Evolutionary conservation across 2,113 vertebrate species (phyloP), one percentile per base, ranked within the genome.

Genomic region (Mastomys natalensis): DNA sequence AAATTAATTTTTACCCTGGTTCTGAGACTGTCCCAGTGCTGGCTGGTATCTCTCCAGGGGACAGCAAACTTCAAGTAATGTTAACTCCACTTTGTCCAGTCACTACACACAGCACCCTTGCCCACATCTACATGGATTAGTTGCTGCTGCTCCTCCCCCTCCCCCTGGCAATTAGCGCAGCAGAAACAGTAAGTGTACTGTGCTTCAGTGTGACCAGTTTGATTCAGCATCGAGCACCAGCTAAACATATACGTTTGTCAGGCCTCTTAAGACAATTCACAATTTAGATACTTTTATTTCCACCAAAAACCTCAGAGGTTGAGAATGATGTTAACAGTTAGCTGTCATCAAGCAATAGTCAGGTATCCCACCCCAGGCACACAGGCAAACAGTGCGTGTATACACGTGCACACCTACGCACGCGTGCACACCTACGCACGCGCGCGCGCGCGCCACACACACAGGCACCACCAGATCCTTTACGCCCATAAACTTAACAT

Each of bases 171-270:
- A 96, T 97, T 96, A 98, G 97, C 74, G 96, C 92, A 87, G 8
- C 96, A 93, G 97, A 97, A 97, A 98, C 95, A 96, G 0, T 97
- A 89, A 97, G 96, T 98, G 96, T 45, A 66, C 80, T 66, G 76
- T 31, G 92, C 45, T 66, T 93, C 60, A 31, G 0, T 0, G 66
- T 89, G 98, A 98, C 98, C 98, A 98, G 98, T 98, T 98, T 98
- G 98, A 98, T 98, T 98, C 98, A 94, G 81, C 97, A 98, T 97
- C 98, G 98, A 98, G 95, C 17, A 97, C 97, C 97, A 98, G 5
- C 31, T 8, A 4, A 1, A 48, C 89, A 9, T 3, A 43, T 5
- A 43, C 90, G 0, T 53, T 91, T 76, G 60, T 90, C 62, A 60
- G 92, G 66, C 94, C 70, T 89, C 64, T 73, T 93, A 95, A 97